Percentiles rank a stretch among this genome's conserved stretches.
Conservation (phyloP, 2,797 vertebrate species). For the Rhinoraja longicauda region DNA sequence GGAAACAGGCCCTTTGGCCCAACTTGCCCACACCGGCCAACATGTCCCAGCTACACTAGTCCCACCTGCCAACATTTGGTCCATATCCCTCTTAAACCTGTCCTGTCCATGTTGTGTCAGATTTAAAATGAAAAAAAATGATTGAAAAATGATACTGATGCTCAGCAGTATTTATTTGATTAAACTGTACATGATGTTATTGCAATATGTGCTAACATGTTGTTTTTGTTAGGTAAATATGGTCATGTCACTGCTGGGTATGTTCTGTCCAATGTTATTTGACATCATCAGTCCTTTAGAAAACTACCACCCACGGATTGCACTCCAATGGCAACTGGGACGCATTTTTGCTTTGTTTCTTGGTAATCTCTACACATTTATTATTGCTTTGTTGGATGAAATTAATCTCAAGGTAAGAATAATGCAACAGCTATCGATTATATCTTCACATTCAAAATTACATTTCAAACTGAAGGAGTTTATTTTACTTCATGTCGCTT, state of each 20-base stretch:
- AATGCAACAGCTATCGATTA: conserved; percentile 18
- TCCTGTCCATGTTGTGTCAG: too few species aligned
- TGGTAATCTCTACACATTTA: conserved; percentile 94
- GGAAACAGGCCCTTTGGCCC: too few species aligned
- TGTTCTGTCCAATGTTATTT: conserved; percentile 94
- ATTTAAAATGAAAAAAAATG: too few species aligned
- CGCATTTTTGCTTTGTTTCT: conserved; percentile 93
- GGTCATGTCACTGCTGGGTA: conserved; percentile 91
- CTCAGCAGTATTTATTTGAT: background rate
- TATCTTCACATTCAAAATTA: background rate
- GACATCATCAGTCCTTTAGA: conserved; percentile 89
- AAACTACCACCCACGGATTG: conserved; percentile 91
- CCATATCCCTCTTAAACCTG: too few species aligned
- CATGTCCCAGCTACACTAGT: too few species aligned
- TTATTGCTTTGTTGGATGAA: conserved; percentile 94
- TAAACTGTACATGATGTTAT: background rate
- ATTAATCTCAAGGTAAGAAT: conserved; percentile 83
- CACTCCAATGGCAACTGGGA: conserved; percentile 89
- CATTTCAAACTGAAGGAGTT: background rate
- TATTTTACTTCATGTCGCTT: background rate
- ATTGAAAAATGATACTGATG: background rate
- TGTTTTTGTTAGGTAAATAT: conserved; percentile 67
- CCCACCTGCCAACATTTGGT: too few species aligned
- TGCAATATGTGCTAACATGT: conserved; percentile 1
- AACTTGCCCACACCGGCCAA: too few species aligned